A percentile compares a stretch with the other conserved stretches of the same genome.
Evolutionary conservation across 2,888 invertebrate species (phyloP).

Genomic region (Polydrusus cervinus): DNA sequence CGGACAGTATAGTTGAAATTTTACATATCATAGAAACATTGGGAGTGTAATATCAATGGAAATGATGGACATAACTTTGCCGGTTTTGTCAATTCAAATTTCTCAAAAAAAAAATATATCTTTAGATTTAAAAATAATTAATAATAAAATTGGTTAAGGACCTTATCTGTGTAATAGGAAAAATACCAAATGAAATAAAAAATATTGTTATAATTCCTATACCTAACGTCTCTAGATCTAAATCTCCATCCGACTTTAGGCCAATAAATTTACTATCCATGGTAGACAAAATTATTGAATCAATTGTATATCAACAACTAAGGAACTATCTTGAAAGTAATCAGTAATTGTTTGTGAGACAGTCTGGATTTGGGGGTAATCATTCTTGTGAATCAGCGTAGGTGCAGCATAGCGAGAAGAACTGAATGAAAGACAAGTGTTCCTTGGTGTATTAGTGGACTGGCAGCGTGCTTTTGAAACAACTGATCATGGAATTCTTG

Average conservation of each 20-base stretch:
- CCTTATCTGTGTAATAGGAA: not conserved
- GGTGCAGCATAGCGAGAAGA: not conserved
- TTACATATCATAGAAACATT: not conserved
- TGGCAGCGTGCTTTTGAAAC: conserved; percentile 1
- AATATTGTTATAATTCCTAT: conserved; percentile 33
- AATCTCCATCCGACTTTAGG: conserved; percentile 5
- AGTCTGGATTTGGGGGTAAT: conserved; percentile 1
- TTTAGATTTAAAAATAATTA: not conserved
- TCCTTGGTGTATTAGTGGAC: conserved; percentile 12
- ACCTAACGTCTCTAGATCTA: conserved; percentile 18
- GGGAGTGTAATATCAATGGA: not conserved
- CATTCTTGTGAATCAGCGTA: conserved; percentile 16
- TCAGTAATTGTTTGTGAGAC: not conserved
- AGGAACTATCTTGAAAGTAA: not conserved
- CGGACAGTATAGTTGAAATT: not conserved
- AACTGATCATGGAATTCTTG: not conserved
- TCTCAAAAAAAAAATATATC: not conserved
- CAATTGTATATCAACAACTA: conserved; percentile 4
- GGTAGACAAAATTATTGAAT: conserved; percentile 38
- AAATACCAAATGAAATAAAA: conserved; percentile 3
- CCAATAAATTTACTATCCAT: conserved; percentile 25
- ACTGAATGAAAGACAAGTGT: not conserved
- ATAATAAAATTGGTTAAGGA: not conserved
- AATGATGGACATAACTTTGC: not conserved
- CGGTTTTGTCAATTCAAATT: not conserved